phyloP scores from a whole-genome alignment of 2,797 vertebrate genomes.

The Sternotherus odoratus region DNA sequence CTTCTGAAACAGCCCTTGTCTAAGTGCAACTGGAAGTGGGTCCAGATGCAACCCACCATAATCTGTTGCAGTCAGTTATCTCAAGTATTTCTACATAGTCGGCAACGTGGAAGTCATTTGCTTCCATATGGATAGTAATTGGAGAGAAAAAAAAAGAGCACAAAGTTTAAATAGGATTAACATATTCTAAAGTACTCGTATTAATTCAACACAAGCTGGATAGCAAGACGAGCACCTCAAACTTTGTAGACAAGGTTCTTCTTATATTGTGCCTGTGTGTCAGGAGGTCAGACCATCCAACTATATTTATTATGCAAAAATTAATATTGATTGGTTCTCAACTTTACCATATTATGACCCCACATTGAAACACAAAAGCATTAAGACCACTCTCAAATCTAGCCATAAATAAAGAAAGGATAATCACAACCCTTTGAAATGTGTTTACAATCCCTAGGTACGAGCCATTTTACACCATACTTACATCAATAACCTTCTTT shows the following conservation, averaged over 20 bases:
- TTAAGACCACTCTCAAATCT: not conserved
- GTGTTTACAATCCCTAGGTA: not conserved
- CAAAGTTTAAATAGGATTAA: not conserved
- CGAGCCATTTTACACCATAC: slow-evolving; percentile 69
- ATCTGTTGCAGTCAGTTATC: not conserved
- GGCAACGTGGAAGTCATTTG: not conserved
- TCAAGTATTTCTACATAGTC: not conserved
- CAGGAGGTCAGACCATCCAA: not conserved
- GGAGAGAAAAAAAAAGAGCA: not conserved
- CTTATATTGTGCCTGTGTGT: not conserved
- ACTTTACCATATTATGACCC: not conserved
- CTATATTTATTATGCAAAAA: not conserved
- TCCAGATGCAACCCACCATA: not conserved
- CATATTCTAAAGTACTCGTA: not conserved
- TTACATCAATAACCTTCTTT: slow-evolving; percentile 98
- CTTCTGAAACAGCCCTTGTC: not conserved
- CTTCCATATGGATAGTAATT: not conserved
- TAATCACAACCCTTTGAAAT: not conserved
- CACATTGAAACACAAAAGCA: not conserved
- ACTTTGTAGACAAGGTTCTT: no score
- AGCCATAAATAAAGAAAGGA: not conserved
- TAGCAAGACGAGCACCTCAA: not conserved
- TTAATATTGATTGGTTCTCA: not conserved
- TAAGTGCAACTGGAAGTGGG: not conserved
- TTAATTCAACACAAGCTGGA: not conserved